Conservation (phyloP, 1,140 invertebrate species). For the Drosophila nigromelanica region DNA sequence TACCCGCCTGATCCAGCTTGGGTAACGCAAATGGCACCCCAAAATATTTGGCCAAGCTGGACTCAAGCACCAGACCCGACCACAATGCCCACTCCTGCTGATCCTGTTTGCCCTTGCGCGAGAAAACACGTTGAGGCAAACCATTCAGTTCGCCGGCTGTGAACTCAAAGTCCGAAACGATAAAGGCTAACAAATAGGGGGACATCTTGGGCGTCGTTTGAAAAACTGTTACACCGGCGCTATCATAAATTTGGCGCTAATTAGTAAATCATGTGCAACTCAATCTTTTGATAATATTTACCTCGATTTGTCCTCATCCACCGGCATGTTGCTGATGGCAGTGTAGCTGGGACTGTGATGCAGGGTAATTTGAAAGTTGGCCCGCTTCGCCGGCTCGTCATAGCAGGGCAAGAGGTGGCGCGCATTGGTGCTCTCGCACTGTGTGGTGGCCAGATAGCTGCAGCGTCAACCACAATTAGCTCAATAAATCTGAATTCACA, state of each 20-base stretch:
- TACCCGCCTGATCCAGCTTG: constrained; percentile 72
- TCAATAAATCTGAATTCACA: no score
- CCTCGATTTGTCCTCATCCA: constrained; percentile 35
- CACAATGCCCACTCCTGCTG: constrained; percentile 61
- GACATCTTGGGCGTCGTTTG: constrained; percentile 84
- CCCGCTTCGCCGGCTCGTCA: constrained; percentile 94
- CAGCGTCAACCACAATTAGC: not conserved
- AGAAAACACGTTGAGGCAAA: constrained; percentile 59
- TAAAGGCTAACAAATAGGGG: constrained; percentile 91
- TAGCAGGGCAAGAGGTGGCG: constrained; percentile 94
- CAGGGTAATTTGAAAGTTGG: constrained; percentile 89
- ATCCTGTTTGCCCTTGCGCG: constrained; percentile 60
- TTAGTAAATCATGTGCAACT: not conserved
- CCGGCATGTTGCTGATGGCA: constrained; percentile 90
- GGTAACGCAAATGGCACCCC: constrained; percentile 59
- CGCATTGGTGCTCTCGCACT: constrained; percentile 92
- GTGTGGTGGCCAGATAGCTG: constrained; percentile 90
- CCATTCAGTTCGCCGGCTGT: constrained; percentile 73
- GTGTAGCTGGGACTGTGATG: constrained; percentile 86
- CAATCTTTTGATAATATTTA: constrained; percentile 11
- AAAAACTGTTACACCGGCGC: constrained; percentile 62
- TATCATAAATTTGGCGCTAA: not conserved
- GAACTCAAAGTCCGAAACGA: constrained; percentile 87
- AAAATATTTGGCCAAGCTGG: constrained; percentile 58
- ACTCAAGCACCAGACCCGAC: constrained; percentile 57